A percentile compares a stretch with the other conserved stretches of the same genome.
These are phyloP conservation scores for Tetramorium parvispinum DNA, from an alignment of 1,140 invertebrate species.

Conservation along the genomic window DNA sequence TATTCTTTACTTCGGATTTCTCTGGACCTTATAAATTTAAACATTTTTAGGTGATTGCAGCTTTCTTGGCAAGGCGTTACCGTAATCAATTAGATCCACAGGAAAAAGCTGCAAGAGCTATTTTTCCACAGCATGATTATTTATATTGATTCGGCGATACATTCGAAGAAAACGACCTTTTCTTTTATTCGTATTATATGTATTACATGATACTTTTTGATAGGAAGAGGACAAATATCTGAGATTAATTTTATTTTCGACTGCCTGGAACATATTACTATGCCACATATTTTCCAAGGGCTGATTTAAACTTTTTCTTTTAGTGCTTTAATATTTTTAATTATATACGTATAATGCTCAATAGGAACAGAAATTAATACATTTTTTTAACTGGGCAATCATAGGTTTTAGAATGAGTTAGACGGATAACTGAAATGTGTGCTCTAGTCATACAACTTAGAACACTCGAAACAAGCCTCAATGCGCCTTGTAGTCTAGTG, in stretches of 20 bases:
- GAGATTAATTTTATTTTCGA: slow-evolving; percentile 33
- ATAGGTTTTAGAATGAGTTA: slow-evolving; percentile 65
- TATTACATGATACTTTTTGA: background rate
- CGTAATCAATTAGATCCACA: slow-evolving; percentile 91
- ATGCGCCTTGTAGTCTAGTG: slow-evolving; percentile 76
- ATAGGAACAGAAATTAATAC: slow-evolving; percentile 16
- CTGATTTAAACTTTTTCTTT: slow-evolving; percentile 1
- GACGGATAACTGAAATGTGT: slow-evolving; percentile 76
- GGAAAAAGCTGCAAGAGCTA: slow-evolving; percentile 89
- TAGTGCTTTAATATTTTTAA: slow-evolving; percentile 20
- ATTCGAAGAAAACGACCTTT: slow-evolving; percentile 48
- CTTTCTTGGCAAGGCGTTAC: slow-evolving; percentile 90
- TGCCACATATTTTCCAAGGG: background rate
- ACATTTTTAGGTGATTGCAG: slow-evolving; percentile 89
- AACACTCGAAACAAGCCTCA: slow-evolving; percentile 74
- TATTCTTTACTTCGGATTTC: background rate
- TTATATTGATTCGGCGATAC: slow-evolving; percentile 77
- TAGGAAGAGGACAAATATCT: background rate
- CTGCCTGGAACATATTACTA: slow-evolving; percentile 13
- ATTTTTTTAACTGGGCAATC: slow-evolving; percentile 42
- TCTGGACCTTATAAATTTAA: slow-evolving; percentile 27
- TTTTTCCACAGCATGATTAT: slow-evolving; percentile 89
- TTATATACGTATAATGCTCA: slow-evolving; percentile 55
- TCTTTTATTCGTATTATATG: slow-evolving; percentile 15
- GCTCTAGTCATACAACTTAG: slow-evolving; percentile 82